Percentiles rank a stretch among this genome's conserved stretches.
Evolutionary conservation across 2,888 invertebrate species (phyloP).

Genomic region (Heteromurus nitidus): DNA sequence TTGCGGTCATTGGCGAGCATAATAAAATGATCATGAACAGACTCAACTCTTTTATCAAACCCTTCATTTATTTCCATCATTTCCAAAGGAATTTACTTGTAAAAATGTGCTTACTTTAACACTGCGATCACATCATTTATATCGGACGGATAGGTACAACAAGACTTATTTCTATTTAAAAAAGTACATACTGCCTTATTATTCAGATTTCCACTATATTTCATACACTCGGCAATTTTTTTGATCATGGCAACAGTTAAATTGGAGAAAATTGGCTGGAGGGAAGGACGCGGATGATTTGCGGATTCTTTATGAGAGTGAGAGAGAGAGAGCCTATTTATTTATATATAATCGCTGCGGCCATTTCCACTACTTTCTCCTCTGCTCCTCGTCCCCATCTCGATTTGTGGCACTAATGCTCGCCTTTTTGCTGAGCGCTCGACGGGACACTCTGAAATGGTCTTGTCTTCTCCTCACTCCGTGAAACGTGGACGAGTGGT

Average conservation of each 20-base stretch:
- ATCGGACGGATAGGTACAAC: too few relatives aligned
- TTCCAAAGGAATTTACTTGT: too few relatives aligned
- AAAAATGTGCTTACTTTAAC: too few relatives aligned
- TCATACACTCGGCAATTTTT: too few relatives aligned
- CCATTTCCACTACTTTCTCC: neutral
- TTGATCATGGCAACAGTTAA: neutral
- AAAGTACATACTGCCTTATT: too few relatives aligned
- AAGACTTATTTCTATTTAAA: too few relatives aligned
- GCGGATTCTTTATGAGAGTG: neutral
- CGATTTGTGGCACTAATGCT: constrained; percentile 19
- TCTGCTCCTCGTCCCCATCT: neutral
- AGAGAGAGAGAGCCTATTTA: neutral
- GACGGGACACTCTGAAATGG: constrained; percentile 33
- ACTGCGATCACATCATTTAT: too few relatives aligned
- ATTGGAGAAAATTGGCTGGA: neutral
- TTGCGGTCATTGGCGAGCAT: too few relatives aligned
- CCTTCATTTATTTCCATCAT: too few relatives aligned
- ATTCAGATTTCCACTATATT: too few relatives aligned
- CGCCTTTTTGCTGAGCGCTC: constrained; percentile 41
- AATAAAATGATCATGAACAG: too few relatives aligned
- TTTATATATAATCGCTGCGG: neutral
- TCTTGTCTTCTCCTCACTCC: constrained; percentile 34
- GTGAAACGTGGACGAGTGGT: constrained; percentile 21
- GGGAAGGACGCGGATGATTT: neutral
- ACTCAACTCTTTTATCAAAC: too few relatives aligned